Evolutionary conservation across 2,888 invertebrate genomes (phyloP).

Genomic region (Tanypteryx hageni): DNA sequence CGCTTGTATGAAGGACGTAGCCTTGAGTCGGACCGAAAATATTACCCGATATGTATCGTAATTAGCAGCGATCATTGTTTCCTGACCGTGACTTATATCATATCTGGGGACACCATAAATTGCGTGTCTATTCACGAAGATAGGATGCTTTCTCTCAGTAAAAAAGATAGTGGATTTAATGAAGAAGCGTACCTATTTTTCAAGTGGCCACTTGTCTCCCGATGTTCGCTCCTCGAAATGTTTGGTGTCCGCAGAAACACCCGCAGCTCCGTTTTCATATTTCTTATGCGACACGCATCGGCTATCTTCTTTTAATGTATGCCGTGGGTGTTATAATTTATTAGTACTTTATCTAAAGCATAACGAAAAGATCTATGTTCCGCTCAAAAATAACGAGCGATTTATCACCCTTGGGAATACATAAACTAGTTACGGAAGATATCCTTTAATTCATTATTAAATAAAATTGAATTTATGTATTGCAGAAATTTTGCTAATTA

Average conservation of each 20-base stretch:
- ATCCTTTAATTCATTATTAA: too few species aligned
- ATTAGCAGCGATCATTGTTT: neutral
- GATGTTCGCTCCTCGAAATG: neutral
- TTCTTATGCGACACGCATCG: conserved; percentile 3
- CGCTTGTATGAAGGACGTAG: neutral
- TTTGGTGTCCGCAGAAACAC: neutral
- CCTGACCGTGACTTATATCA: neutral
- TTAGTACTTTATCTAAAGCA: too few species aligned
- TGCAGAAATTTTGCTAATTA: too few species aligned
- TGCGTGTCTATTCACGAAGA: neutral
- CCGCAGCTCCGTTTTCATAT: neutral
- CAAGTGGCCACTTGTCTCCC: neutral
- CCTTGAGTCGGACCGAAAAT: neutral
- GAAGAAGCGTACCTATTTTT: neutral
- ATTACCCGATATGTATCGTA: neutral
- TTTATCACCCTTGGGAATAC: too few species aligned
- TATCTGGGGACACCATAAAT: neutral
- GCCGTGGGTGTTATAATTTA: neutral
- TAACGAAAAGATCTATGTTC: too few species aligned
- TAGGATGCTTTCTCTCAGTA: neutral
- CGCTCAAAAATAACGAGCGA: too few species aligned
- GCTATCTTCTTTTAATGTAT: neutral
- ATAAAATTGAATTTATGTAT: too few species aligned
- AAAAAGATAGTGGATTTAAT: neutral
- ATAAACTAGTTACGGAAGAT: too few species aligned